Base-by-base conservation (phyloP, 2,888 invertebrate genomes). In the Sphaerophoria rueppellii region DNA sequence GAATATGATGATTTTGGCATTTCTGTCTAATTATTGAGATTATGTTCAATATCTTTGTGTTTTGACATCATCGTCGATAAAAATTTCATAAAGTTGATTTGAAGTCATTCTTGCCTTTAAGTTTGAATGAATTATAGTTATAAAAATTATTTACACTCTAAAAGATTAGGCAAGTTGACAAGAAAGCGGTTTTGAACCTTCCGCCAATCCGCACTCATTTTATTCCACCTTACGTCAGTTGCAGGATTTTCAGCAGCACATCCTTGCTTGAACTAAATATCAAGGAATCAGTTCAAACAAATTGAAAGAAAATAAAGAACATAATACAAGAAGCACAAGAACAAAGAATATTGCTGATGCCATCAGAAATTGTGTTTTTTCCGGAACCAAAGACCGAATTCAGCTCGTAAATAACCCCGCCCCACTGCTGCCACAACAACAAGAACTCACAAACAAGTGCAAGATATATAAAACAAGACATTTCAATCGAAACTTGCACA, bases 331-430 rank as follows among this genome's bases (percentile, higher is more conserved):
- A 58, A 60, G 32, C 57, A 60, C 9, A 48, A 43, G 40, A 1
- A 81, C 60, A 77, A 57, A 69, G 57, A 61, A 83, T 79, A 52
- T 48, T 54, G 60, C 73, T 67, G 61, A 72, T 67, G 40, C 32
- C 16, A 46, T 60, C 67, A 58, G 24, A 57, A 72, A 77, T 63
- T 70, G 79, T 80, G 50, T 43, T 43, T 43, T 43, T 9, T 37
- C 72, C 72, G 76, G 67, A 72, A 76, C 76, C 58, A 43, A 69
- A 73, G 24, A 24, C 76, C 58, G 48, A 69, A 73, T 37, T 32
- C 34, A 83, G 69, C 61, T 63, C 83, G 76, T 76, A 80, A 85
- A 85, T 80, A 83, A 71, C 79, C 61, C 70, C 48, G 12, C 52
- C 50, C 69, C 63, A 79, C 35, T 32, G 32, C 46, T 32, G 14